Evolutionary conservation across 2,797 vertebrate species (phyloP).

Genomic region (Mormyrops attenuatus): DNA sequence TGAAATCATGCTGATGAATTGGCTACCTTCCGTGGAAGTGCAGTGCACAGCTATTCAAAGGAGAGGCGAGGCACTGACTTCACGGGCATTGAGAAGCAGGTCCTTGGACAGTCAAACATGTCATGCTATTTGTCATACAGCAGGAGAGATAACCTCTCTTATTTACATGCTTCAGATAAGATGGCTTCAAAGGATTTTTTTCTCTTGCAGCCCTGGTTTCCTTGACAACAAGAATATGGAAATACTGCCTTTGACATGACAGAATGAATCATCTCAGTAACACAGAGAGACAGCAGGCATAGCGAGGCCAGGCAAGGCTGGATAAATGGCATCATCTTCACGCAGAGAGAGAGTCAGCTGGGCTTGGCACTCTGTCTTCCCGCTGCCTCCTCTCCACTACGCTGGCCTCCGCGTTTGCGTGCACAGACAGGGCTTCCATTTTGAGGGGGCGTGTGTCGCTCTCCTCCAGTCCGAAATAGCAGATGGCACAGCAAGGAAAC

Average conservation of each 20-base stretch:
- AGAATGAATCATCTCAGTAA: slow-evolving; percentile 72
- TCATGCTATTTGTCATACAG: slow-evolving; percentile 50
- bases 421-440: slow-evolving; percentile 31
- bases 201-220: slow-evolving; percentile 53
- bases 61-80: slow-evolving; percentile 19
- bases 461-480: slow-evolving; percentile 27
- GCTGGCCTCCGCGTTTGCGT: slow-evolving; percentile 32
- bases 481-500: slow-evolving; percentile 12
- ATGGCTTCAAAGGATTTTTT: slow-evolving; percentile 56
- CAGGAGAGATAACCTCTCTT: slow-evolving; percentile 60
- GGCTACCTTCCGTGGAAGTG: neutral
- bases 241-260: slow-evolving; percentile 74
- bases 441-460: slow-evolving; percentile 17
- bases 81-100: slow-evolving; percentile 36
- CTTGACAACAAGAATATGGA: slow-evolving; percentile 72
- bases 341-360: slow-evolving; percentile 39
- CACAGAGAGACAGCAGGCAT: slow-evolving; percentile 69
- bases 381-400: slow-evolving; percentile 30
- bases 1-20: slow-evolving; percentile 18
- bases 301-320: slow-evolving; percentile 40
- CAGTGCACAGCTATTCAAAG: slow-evolving; percentile 26
- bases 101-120: slow-evolving; percentile 42
- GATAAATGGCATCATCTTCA: slow-evolving; percentile 51
- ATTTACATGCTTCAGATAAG: slow-evolving; percentile 63
- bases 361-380: slow-evolving; percentile 40